These are phyloP conservation scores for Rhabdomys pumilio DNA, from an alignment of 2,797 vertebrate genomes.

Conservation along the genomic window DNA sequence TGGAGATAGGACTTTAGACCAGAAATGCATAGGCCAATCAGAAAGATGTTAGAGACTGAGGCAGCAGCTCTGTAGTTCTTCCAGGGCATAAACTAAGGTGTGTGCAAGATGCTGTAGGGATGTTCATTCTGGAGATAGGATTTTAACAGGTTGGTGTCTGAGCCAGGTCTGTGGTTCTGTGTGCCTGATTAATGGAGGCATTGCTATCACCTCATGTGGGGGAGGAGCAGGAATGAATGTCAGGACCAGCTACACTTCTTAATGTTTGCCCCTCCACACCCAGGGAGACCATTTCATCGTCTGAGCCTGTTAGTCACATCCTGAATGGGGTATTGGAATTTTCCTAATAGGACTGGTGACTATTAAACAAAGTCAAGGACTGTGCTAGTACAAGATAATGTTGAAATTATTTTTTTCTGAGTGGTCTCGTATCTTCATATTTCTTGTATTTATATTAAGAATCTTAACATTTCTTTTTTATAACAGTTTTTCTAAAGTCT, in stretches of 20 bases:
- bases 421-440: not conserved
- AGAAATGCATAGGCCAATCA: not conserved
- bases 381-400: not conserved
- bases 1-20: not conserved
- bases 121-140: rapidly evolving
- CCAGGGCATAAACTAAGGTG: not conserved
- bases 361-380: not conserved
- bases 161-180: not conserved
- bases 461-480: slow-evolving; percentile 52
- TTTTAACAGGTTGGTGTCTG: not conserved
- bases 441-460: slow-evolving; percentile 66
- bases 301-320: not conserved
- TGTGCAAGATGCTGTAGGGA: not conserved
- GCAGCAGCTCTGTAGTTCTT: not conserved
- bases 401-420: not conserved
- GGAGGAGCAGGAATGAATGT: not conserved
- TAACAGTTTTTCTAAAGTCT: slow-evolving; percentile 63
- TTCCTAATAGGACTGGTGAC: not conserved
- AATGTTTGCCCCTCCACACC: not conserved
- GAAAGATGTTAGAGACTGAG: not conserved
- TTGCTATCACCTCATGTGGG: rapidly evolving
- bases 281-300: not conserved
- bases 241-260: not conserved
- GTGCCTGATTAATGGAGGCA: not conserved
- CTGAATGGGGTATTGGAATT: not conserved